Conservation (phyloP, 2,113 vertebrate species). For the Podarcis muralis region DNA sequence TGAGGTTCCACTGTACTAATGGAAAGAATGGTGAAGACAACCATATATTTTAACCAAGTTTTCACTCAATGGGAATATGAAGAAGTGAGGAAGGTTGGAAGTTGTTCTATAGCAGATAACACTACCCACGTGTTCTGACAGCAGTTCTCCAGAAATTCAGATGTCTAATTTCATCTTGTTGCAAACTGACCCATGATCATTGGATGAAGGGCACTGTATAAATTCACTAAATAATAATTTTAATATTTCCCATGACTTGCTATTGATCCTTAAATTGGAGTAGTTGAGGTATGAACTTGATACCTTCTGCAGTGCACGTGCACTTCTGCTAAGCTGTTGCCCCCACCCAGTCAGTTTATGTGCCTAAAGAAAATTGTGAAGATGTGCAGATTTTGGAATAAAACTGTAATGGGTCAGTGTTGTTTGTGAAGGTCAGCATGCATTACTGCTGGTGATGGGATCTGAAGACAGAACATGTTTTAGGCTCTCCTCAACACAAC, state of each 20-base stretch:
- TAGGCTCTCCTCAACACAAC: not conserved
- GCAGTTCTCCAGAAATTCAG: too few relatives aligned
- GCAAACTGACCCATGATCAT: too few relatives aligned
- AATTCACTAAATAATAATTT: too few relatives aligned
- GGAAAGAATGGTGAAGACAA: not conserved
- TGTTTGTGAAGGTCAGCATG: not conserved
- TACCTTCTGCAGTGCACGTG: not conserved
- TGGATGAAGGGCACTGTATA: too few relatives aligned
- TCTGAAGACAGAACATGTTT: not conserved
- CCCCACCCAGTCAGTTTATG: not conserved
- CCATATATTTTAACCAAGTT: not conserved
- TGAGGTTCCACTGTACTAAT: not conserved
- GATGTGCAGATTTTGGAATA: not conserved
- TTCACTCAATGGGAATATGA: not conserved
- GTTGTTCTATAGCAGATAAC: not conserved
- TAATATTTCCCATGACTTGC: not conserved
- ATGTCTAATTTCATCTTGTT: too few relatives aligned
- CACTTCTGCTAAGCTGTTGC: not conserved
- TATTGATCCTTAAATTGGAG: not conserved
- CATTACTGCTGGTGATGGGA: not conserved
- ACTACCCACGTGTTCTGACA: not conserved
- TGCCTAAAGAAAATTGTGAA: not conserved
- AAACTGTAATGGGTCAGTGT: not conserved
- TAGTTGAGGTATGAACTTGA: not conserved
- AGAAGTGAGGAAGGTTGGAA: not conserved